These are phyloP conservation scores for Falco berigora DNA, from an alignment of 2,797 vertebrate species.

Conservation along the genomic window DNA sequence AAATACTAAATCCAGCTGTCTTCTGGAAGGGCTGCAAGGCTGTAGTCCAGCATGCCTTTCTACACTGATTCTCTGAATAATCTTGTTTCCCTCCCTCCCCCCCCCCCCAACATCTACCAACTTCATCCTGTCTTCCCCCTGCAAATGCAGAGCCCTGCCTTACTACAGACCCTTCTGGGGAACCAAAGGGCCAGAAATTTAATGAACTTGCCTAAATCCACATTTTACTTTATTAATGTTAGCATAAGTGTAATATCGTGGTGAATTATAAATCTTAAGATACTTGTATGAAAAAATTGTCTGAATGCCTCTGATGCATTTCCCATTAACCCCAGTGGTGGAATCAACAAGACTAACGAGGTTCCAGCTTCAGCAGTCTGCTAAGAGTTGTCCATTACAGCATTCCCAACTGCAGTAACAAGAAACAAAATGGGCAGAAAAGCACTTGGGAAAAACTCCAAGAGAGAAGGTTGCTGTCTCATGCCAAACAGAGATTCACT, in stretches of 20 bases:
- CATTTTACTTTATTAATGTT: not conserved
- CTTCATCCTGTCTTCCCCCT: not conserved
- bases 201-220: not conserved
- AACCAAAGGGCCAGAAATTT: not conserved
- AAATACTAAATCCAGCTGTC: not conserved
- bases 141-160: not conserved
- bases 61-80: not conserved
- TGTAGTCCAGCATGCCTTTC: not conserved
- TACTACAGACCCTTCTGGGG: not conserved
- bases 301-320: not conserved
- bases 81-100: no score
- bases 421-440: not conserved
- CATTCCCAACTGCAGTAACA: not conserved
- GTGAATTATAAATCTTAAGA: not conserved
- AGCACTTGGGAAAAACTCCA: not conserved
- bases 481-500: not conserved
- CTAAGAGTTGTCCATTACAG: not conserved
- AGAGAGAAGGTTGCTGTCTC: not conserved
- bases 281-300: not conserved
- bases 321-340: not conserved
- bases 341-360: not conserved
- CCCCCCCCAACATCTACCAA: not conserved
- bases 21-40: not conserved
- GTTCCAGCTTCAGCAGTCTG: not conserved
- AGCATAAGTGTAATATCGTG: not conserved